A percentile compares a stretch with the other conserved stretches of the same genome.
phyloP scores from a whole-genome alignment of 2,888 invertebrate genomes.

The Sclerodermus sp. region DNA sequence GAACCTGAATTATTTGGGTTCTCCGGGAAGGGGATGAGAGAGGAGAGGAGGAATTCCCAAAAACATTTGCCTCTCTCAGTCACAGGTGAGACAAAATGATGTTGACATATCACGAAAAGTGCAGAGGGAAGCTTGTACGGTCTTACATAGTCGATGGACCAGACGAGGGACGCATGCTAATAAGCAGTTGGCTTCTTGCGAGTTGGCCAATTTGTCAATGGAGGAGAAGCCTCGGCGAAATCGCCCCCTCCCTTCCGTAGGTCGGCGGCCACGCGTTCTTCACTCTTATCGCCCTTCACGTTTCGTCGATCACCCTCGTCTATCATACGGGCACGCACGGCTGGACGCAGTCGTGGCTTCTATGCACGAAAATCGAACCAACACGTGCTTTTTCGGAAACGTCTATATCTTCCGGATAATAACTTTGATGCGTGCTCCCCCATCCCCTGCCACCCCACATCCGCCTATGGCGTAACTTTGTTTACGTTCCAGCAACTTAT shows the following conservation, averaged over 20 bases:
- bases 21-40: too few relatives aligned
- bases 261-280: slow-evolving; percentile 6
- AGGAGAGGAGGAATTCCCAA: too few relatives aligned
- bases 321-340: slow-evolving; percentile 22
- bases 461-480: too few relatives aligned
- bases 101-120: neutral
- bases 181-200: slow-evolving; percentile 30
- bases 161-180: slow-evolving; percentile 42
- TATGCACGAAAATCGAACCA: neutral
- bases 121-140: slow-evolving; percentile 12
- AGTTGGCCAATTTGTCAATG: slow-evolving; percentile 42
- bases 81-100: too few relatives aligned
- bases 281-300: slow-evolving; percentile 24
- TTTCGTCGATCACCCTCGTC: slow-evolving; percentile 33
- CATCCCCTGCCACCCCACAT: too few relatives aligned
- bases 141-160: slow-evolving; percentile 33
- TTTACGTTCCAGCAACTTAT: too few relatives aligned
- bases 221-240: slow-evolving; percentile 23
- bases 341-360: neutral
- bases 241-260: slow-evolving; percentile 12
- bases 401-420: slow-evolving; percentile 3
- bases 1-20: too few relatives aligned
- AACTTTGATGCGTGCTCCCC: neutral
- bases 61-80: too few relatives aligned
- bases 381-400: neutral